Evolutionary conservation across 2,113 vertebrate species (phyloP), one percentile per base, ranked within the genome.

Genomic region (Typhlomys cinereus): DNA sequence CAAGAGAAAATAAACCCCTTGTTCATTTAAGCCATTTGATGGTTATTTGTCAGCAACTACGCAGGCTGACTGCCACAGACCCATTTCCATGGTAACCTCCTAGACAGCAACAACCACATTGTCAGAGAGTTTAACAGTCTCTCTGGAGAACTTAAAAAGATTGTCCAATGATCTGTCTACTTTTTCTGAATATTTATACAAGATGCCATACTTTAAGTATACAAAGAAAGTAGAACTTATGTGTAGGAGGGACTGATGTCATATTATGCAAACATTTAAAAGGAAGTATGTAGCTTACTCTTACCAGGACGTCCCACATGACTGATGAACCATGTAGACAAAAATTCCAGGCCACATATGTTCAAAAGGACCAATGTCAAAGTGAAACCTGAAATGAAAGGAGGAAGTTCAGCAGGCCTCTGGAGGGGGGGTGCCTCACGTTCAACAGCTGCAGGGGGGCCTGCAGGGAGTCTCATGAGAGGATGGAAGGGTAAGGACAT

Each of bases 301-400:
- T 20, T 98, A 99, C 99, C 99, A 99, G 97, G 96, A 98, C 96
- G 98, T 98, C 86, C 99, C 99, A 98, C 99, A 99, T 96, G 99
- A 99, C 93, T 96, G 99, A 94, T 99, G 99, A 96, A 99, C 95
- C 99, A 99, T 99, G 95, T 99, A 98, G 94, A 99, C 98, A 96
- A 99, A 99, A 95, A 99, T 98, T n/a, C 99, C 99, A 91, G 99
- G 99, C 99, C 99, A 99, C 96, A 99, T 98, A 94, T 99, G 99
- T 95, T 99, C 99, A 94, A 98, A 99, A 0, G 99, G 99, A 94
- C 97, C 98, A 50, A 99, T 99, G 98, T 99, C 99, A 98, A 99
- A 99, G 97, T 99, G 99, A 97, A 99, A 99, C 95, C 99, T 99
- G 96, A 81, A 95, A 95, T 12, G 79, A 84, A 95, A 39, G 92